A percentile compares a stretch with the other conserved stretches of the same genome.
These are phyloP conservation scores for Loriculus beryllinus DNA, from an alignment of 2,797 vertebrate genomes.

Conservation along the genomic window DNA sequence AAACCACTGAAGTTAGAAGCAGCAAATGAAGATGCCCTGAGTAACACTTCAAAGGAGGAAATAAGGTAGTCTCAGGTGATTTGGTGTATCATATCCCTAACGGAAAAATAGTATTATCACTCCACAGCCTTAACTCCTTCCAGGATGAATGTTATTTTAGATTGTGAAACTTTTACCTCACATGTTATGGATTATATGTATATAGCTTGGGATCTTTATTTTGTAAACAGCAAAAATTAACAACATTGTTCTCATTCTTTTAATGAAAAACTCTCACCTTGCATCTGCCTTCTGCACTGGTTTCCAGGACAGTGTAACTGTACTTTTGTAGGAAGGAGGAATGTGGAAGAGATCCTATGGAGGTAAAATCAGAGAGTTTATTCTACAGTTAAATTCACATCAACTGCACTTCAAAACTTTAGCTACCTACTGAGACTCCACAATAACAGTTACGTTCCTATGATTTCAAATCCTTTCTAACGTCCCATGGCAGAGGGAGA, in stretches of 20 bases:
- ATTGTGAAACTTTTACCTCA: background rate
- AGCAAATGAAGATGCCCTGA: background rate
- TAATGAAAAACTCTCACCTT: conserved; percentile 77
- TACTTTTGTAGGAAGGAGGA: conserved; percentile 98
- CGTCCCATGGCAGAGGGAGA: background rate
- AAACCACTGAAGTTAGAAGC: background rate
- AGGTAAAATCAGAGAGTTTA: conserved; percentile 42
- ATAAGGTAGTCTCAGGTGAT: background rate
- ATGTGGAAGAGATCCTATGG: conserved; percentile 96
- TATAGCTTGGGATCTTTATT: background rate
- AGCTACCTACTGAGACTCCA: background rate
- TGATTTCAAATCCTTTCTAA: background rate
- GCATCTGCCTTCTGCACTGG: conserved; percentile 92
- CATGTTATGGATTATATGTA: background rate
- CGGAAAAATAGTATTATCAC: background rate
- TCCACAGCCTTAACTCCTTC: background rate
- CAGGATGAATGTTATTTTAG: background rate
- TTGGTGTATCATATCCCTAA: background rate
- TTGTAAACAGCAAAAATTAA: background rate
- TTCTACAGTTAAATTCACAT: background rate
- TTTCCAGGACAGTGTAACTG: conserved; percentile 96
- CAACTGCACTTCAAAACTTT: background rate
- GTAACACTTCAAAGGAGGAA: background rate
- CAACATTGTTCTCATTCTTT: rapidly evolving
- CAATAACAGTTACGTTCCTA: background rate